A percentile compares a stretch with the other conserved stretches of the same genome.
Conservation (phyloP, 1,140 invertebrate species). For the Drosophila sp. region DNA sequence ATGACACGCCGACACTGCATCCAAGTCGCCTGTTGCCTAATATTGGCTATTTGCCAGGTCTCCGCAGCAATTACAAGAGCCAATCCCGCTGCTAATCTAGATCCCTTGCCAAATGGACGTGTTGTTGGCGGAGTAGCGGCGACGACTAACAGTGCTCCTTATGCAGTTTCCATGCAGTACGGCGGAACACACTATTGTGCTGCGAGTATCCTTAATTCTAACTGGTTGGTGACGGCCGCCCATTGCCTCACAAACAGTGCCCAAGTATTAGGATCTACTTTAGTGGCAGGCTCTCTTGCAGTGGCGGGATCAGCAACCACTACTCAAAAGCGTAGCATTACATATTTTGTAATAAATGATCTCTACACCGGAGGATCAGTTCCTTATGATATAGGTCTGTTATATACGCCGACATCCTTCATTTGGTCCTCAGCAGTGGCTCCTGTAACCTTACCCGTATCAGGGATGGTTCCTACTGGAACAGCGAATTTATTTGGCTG, state of each 20-base stretch:
- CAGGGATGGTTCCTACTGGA: constrained; percentile 82
- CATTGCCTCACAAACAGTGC: constrained; percentile 72
- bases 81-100: not conserved
- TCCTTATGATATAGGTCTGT: constrained; percentile 84
- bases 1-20: not conserved
- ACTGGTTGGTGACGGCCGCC: constrained; percentile 84
- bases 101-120: constrained; percentile 55
- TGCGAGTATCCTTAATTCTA: constrained; percentile 83
- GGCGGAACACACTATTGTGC: constrained; percentile 84
- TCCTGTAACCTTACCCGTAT: constrained; percentile 78
- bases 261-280: constrained; percentile 59
- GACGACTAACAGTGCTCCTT: constrained; percentile 68
- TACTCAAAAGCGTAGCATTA: constrained; percentile 68
- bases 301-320: constrained; percentile 64
- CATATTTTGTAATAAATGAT: constrained; percentile 62
- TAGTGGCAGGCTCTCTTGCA: constrained; percentile 69
- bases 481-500: constrained; percentile 83
- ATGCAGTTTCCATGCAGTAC: constrained; percentile 78
- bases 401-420: constrained; percentile 84
- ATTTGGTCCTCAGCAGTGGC: constrained; percentile 82
- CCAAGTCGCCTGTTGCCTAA: constrained; percentile 23
- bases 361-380: constrained; percentile 79
- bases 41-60: constrained; percentile 33
- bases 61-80: constrained; percentile 34
- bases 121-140: constrained; percentile 75